Percentiles rank a stretch among this genome's conserved stretches.
Evolutionary conservation across 2,888 invertebrate species (phyloP).

Genomic region (Drosophila eohydei): DNA sequence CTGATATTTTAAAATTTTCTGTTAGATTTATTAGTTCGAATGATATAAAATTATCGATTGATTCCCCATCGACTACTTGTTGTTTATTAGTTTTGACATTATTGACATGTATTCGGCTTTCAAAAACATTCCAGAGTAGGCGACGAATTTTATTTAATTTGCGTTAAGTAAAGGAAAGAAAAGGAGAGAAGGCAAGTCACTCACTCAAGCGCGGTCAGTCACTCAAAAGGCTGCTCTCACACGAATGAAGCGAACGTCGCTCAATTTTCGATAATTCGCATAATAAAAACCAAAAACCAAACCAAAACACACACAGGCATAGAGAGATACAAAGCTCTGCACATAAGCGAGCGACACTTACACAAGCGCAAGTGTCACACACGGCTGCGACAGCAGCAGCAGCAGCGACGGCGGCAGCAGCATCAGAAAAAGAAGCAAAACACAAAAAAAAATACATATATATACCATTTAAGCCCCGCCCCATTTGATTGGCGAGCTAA

Average conservation of each 20-base stretch:
- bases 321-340: slow-evolving; percentile 19
- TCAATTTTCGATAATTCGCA: slow-evolving; percentile 81
- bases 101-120: neutral
- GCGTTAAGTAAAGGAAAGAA: neutral
- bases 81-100: neutral
- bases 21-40: slow-evolving; percentile 5
- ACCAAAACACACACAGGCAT: slow-evolving; percentile 31
- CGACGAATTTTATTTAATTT: neutral
- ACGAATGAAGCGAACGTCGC: slow-evolving; percentile 43
- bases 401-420: slow-evolving; percentile 45
- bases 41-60: slow-evolving; percentile 4
- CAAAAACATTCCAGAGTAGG: neutral
- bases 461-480: slow-evolving; percentile 82
- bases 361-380: slow-evolving; percentile 70
- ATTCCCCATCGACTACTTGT: slow-evolving; percentile 15
- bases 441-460: slow-evolving; percentile 44
- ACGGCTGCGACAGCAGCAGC: slow-evolving; percentile 41
- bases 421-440: slow-evolving; percentile 50
- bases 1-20: neutral
- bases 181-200: neutral
- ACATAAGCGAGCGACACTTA: slow-evolving; percentile 43
- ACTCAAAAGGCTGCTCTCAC: slow-evolving; percentile 34
- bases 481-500: slow-evolving; percentile 83
- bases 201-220: slow-evolving; percentile 32
- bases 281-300: slow-evolving; percentile 63